Percentiles rank a stretch among this genome's conserved stretches.
phyloP scores from a whole-genome alignment of 2,113 vertebrate species.

The Circaetus cinerascens region DNA sequence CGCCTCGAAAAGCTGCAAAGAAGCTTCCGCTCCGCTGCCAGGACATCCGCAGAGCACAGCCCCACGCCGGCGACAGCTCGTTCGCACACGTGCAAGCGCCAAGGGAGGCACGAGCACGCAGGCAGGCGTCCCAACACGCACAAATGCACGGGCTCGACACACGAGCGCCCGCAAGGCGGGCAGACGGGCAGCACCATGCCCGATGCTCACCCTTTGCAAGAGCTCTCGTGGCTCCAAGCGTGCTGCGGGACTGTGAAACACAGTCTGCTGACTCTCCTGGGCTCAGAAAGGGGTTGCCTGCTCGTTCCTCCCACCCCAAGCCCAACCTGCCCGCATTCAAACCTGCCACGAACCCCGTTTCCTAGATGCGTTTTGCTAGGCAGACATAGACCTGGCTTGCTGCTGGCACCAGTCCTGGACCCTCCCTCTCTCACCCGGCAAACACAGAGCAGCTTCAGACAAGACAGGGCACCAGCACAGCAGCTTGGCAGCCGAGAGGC shows the following conservation, averaged over 20 bases:
- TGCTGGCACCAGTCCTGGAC: neutral
- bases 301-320: accelerated
- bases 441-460: neutral
- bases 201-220: neutral
- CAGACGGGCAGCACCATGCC: accelerated
- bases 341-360: neutral
- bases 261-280: neutral
- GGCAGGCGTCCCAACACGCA: accelerated
- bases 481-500: accelerated
- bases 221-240: neutral
- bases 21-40: neutral
- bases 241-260: neutral
- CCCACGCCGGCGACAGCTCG: accelerated
- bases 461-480: neutral
- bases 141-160: neutral
- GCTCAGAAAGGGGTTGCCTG: neutral
- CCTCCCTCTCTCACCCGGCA: neutral
- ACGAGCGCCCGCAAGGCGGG: accelerated
- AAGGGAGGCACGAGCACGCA: accelerated
- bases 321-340: neutral
- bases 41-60: neutral
- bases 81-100: accelerated
- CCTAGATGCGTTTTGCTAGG: neutral
- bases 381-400: neutral
- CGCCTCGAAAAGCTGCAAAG: accelerated